Evolutionary conservation across 2,113 vertebrate genomes (phyloP).

Genomic region (Xenopus laevis): DNA sequence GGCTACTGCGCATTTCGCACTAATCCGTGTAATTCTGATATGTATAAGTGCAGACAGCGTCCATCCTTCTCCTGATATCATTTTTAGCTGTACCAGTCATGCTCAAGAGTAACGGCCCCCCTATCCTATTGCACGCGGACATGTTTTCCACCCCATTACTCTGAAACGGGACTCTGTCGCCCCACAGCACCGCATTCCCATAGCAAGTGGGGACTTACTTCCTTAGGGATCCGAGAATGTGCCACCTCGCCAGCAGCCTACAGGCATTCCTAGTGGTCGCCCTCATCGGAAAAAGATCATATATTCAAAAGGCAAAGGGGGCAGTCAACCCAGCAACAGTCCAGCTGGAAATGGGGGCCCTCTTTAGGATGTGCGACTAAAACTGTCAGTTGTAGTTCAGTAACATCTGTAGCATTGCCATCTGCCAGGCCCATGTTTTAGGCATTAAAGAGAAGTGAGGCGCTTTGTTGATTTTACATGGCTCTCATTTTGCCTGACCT

Average conservation of each 20-base stretch:
- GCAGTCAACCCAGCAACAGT: too few relatives aligned
- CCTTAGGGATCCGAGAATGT: neutral
- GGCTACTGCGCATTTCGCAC: constrained; percentile 34
- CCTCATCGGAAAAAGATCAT: neutral
- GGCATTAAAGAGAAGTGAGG: neutral
- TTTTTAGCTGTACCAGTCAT: constrained; percentile 9
- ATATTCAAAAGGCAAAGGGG: neutral
- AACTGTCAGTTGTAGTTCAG: too few relatives aligned
- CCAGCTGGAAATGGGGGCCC: too few relatives aligned
- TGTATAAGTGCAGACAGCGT: constrained; percentile 7
- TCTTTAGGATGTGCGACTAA: too few relatives aligned
- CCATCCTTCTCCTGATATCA: neutral
- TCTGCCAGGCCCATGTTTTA: neutral
- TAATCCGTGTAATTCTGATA: constrained; percentile 37
- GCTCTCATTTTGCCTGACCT: neutral
- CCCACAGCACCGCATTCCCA: neutral
- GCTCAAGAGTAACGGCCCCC: neutral
- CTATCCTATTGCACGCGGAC: neutral
- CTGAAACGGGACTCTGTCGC: neutral
- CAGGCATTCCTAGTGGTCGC: neutral
- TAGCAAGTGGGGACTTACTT: neutral
- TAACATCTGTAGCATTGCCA: too few relatives aligned
- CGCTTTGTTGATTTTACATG: neutral
- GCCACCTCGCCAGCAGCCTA: neutral
- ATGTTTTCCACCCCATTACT: neutral